Evolutionary conservation across 37 sponge, comb jelly and placozoan genomes (phyloP), one percentile per base, ranked within the genome.

Genomic region (Agelas oroides): DNA sequence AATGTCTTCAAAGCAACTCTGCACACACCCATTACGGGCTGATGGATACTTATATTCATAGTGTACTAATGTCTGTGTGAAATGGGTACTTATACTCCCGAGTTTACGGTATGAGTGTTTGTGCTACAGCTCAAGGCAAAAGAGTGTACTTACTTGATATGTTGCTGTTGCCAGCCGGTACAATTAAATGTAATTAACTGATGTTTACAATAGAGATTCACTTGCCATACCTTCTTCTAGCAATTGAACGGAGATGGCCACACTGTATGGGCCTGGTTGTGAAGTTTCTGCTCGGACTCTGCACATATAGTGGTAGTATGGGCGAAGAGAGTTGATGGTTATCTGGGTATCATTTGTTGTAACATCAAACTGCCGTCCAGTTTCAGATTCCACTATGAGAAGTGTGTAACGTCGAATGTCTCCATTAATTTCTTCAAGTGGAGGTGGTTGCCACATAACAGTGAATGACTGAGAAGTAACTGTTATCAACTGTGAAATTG

Each of bases 381-480:
- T 84, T 24, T 84, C 84, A 24, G 61, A 5, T 53, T 86, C 73
- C 31, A 62, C 34, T 20, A 87, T 52, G 25, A 8, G 17, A 38
- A 87, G 35, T 32, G 79, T 13, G 39, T 87, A 87, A 34, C 52
- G 24, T 21, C 31, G 55, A 25, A 87, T 73, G 36, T 41, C 37
- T 41, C 80, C 87, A 79, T 87, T 80, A 25, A 23, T 68, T 38
- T 71, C 16, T 27, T 73, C 74, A 60, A 60, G 30, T 46, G 73
- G 66, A 79, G 87, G 87, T n/a, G 80, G 62, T 52, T 62, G 59
- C 87, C 87, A 87, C 1, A 36, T 70, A n/a, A 87, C 39, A 20
- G 37, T 71, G 65, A 87, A 59, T 16, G 73, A 72, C 19, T 15
- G 72, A 20, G 87, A 83, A 34, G 70, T 24, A 1, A 53, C 54